phyloP scores from a whole-genome alignment of 35 echinoderm and acorn worm genomes.

The Acanthaster planci region DNA sequence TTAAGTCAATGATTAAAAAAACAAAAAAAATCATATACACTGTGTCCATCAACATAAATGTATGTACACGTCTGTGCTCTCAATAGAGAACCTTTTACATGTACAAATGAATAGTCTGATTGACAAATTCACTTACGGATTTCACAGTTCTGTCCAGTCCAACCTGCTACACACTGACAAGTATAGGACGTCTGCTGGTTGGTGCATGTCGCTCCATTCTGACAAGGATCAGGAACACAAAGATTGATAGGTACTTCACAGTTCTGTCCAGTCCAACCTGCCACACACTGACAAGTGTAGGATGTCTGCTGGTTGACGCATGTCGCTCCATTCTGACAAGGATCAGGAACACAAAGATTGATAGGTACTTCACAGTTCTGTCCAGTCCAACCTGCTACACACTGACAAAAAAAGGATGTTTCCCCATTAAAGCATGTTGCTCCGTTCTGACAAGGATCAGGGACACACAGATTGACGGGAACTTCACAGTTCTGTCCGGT shows the following conservation, averaged over 20 bases:
- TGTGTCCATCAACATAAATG: too few relatives aligned
- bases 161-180: slow-evolving; percentile 64
- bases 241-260: slow-evolving; percentile 44
- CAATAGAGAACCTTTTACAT: too few relatives aligned
- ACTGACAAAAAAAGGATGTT: slow-evolving; percentile 35
- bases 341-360: slow-evolving; percentile 44
- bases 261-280: slow-evolving; percentile 58
- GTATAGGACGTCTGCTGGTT: slow-evolving; percentile 61
- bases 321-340: slow-evolving; percentile 59
- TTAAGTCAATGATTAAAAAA: too few relatives aligned
- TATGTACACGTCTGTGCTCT: too few relatives aligned
- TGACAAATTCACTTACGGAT: too few relatives aligned
- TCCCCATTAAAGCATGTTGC: slow-evolving; percentile 27
- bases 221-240: slow-evolving; percentile 55
- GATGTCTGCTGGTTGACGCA: slow-evolving; percentile 59
- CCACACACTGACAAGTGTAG: slow-evolving; percentile 54
- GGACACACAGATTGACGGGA: slow-evolving; percentile 21
- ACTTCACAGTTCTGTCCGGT: slow-evolving; percentile 38
- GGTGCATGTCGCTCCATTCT: slow-evolving; percentile 67
- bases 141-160: slow-evolving; percentile 63
- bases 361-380: slow-evolving; percentile 34
- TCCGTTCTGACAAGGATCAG: slow-evolving; percentile 43
- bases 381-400: slow-evolving; percentile 38
- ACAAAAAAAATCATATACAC: too few relatives aligned
- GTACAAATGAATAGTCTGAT: too few relatives aligned